Conservation (phyloP, 2,113 vertebrate species). For the Saimiri boliviensis region DNA sequence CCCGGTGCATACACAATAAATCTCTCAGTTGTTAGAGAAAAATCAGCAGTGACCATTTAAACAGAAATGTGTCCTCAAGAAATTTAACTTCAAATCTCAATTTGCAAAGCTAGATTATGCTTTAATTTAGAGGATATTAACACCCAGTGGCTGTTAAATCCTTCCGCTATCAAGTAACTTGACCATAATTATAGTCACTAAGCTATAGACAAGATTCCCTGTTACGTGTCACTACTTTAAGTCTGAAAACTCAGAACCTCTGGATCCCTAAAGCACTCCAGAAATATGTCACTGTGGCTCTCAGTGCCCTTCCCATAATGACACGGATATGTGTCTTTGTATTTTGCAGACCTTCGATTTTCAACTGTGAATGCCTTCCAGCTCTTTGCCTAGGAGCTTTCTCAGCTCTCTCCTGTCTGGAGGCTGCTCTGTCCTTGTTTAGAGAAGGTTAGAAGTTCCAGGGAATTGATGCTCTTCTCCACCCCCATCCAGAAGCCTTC, state of each 20-base stretch:
- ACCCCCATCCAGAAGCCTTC: not conserved
- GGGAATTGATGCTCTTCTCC: not conserved
- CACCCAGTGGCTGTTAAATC: not conserved
- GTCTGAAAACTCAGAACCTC: not conserved
- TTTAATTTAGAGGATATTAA: not conserved
- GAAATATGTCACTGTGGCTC: not conserved
- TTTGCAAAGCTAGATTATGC: not conserved
- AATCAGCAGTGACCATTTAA: not conserved
- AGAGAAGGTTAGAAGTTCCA: not conserved
- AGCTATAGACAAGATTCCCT: not conserved
- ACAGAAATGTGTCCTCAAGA: not conserved
- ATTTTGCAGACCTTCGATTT: not conserved
- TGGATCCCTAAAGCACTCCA: not conserved
- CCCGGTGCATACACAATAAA: not conserved
- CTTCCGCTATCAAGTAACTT: not conserved
- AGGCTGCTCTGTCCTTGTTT: not conserved
- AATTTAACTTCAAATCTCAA: conserved; percentile 10
- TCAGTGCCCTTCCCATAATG: not conserved
- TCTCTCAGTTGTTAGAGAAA: not conserved
- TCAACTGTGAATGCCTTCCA: not conserved
- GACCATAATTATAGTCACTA: not conserved
- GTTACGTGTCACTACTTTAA: not conserved
- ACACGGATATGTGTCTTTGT: not conserved
- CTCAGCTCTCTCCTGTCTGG: not conserved
- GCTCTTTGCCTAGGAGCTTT: not conserved